phyloP scores from a whole-genome alignment of 2,113 vertebrate genomes.

The Natator depressus region DNA sequence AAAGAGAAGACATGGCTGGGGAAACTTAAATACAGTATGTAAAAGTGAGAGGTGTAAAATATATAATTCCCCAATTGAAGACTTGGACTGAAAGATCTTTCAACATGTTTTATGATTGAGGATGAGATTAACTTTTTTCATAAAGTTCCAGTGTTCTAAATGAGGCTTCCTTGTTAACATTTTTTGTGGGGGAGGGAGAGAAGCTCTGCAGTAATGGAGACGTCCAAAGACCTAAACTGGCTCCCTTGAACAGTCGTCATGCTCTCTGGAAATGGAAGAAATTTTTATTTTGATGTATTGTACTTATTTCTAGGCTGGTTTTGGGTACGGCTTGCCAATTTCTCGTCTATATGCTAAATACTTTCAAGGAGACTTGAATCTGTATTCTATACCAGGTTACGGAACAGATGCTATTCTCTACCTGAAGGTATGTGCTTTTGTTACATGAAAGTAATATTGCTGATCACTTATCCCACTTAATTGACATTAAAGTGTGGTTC shows the following conservation, averaged over 20 bases:
- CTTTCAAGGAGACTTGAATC: conserved; percentile 96
- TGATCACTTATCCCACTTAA: not conserved
- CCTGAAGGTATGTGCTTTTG: conserved; percentile 86
- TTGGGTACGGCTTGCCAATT: conserved; percentile 97
- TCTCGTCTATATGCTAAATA: conserved; percentile 98
- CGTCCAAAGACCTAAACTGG: not conserved
- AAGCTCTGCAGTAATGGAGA: not conserved
- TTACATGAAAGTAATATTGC: not conserved
- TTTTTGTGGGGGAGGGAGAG: not conserved
- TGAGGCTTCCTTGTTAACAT: not conserved
- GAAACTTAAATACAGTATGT: not conserved
- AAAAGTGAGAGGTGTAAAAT: not conserved
- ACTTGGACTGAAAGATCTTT: not conserved
- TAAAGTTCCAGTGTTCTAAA: not conserved
- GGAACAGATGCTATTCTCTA: conserved; percentile 97
- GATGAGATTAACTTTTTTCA: not conserved
- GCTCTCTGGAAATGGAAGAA: not conserved
- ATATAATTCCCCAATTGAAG: not conserved
- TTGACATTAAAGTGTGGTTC: not conserved
- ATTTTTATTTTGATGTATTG: not conserved
- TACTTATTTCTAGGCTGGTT: conserved; percentile 87
- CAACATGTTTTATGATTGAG: not conserved
- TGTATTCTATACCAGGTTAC: conserved; percentile 95
- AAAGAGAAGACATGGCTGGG: not conserved
- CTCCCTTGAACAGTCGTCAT: not conserved